Percentiles rank a stretch among this genome's conserved stretches.
These are phyloP conservation scores for Heteropelma amictum DNA, from an alignment of 2,888 invertebrate genomes.

Conservation along the genomic window DNA sequence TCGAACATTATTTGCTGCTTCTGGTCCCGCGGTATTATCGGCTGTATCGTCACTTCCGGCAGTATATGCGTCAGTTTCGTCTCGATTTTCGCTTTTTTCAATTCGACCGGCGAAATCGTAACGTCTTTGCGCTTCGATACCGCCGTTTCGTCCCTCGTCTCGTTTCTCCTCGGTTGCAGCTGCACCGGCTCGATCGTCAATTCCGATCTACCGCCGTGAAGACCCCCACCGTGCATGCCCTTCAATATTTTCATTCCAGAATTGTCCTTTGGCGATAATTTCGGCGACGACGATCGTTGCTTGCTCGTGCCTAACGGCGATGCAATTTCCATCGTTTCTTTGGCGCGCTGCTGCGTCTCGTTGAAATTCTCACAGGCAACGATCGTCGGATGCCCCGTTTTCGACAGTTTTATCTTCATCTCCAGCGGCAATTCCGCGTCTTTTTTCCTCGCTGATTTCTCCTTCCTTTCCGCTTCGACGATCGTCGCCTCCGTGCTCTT, in stretches of 20 bases:
- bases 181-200: conserved; percentile 70
- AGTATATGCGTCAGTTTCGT: conserved; percentile 70
- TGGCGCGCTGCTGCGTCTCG: conserved; percentile 51
- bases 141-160: conserved; percentile 56
- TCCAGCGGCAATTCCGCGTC: conserved; percentile 63
- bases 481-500: conserved; percentile 38
- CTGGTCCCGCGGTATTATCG: conserved; percentile 63
- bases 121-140: conserved; percentile 72
- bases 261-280: conserved; percentile 14
- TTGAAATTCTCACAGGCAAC: conserved; percentile 65
- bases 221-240: conserved; percentile 59
- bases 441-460: conserved; percentile 62
- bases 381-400: conserved; percentile 74
- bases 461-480: conserved; percentile 60
- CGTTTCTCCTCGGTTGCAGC: conserved; percentile 57
- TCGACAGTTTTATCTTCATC: conserved; percentile 74
- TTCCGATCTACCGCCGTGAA: conserved; percentile 66
- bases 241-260: conserved; percentile 62
- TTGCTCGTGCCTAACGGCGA: conserved; percentile 38
- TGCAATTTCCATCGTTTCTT: conserved; percentile 33
- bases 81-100: conserved; percentile 73
- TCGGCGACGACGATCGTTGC: too few relatives aligned
- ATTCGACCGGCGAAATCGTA: conserved; percentile 70
- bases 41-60: conserved; percentile 75
- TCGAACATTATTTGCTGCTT: conserved; percentile 62